phyloP scores from a whole-genome alignment of 2,888 invertebrate genomes.

The Mystacides longicornis region DNA sequence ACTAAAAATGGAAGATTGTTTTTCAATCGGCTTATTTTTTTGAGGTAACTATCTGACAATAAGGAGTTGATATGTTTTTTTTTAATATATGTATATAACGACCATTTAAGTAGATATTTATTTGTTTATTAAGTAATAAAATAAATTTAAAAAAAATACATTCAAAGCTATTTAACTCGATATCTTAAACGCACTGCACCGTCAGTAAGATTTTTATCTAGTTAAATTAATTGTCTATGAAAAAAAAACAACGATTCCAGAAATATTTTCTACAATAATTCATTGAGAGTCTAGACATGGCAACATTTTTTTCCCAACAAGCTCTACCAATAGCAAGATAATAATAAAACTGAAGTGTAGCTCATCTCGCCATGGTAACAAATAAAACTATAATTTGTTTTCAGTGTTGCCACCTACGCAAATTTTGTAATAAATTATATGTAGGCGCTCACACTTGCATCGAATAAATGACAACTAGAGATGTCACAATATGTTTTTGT shows the following conservation, averaged over 20 bases:
- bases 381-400: neutral
- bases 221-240: neutral
- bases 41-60: no score
- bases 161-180: neutral
- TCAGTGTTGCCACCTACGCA: constrained; percentile 1
- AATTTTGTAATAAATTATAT: neutral
- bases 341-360: neutral
- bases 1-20: no score
- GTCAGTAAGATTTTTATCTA: neutral
- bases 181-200: no score
- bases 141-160: neutral
- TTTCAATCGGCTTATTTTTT: no score
- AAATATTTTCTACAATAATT: neutral
- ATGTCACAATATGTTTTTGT: neutral
- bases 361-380: neutral
- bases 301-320: neutral
- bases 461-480: neutral
- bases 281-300: neutral
- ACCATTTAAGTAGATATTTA: no score
- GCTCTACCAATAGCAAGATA: neutral
- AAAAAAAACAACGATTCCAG: neutral
- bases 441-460: neutral
- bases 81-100: no score
- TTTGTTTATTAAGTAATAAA: no score
- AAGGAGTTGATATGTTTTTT: no score